phyloP scores from a whole-genome alignment of 2,113 vertebrate species.

The Oreochromis niloticus region DNA sequence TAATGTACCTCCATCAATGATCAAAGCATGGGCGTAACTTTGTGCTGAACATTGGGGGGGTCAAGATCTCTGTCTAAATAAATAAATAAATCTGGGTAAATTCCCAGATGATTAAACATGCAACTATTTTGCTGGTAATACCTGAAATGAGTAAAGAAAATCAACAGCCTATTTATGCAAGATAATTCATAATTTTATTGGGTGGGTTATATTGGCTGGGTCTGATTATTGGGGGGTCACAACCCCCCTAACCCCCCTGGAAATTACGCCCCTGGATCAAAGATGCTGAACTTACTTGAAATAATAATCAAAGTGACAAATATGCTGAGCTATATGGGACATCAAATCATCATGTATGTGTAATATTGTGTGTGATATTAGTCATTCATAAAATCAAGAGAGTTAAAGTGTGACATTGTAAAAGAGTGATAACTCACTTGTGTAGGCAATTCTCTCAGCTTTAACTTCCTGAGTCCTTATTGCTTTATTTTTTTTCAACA shows the following conservation, averaged over 20 bases:
- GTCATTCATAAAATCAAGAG: neutral
- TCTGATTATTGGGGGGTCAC: too few relatives aligned
- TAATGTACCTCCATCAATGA: neutral
- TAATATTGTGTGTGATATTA: neutral
- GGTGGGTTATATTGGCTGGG: too few relatives aligned
- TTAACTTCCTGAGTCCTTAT: neutral
- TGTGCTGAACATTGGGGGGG: too few relatives aligned
- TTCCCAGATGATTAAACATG: too few relatives aligned
- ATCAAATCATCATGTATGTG: neutral
- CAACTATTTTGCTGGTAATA: too few relatives aligned
- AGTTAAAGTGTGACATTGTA: neutral
- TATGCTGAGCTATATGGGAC: neutral
- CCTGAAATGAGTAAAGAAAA: too few relatives aligned
- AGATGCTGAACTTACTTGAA: neutral
- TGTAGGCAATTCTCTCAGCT: neutral
- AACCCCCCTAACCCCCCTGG: too few relatives aligned
- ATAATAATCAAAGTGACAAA: neutral
- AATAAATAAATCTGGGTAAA: too few relatives aligned
- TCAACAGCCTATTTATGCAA: too few relatives aligned
- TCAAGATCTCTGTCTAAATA: too few relatives aligned
- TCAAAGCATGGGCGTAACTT: neutral
- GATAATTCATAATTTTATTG: too few relatives aligned
- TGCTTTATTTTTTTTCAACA: neutral
- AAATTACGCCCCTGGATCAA: neutral
- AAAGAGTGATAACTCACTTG: neutral